These are phyloP conservation scores for Drosophila jambulina DNA, from an alignment of 1,140 invertebrate species.

Conservation along the genomic window DNA sequence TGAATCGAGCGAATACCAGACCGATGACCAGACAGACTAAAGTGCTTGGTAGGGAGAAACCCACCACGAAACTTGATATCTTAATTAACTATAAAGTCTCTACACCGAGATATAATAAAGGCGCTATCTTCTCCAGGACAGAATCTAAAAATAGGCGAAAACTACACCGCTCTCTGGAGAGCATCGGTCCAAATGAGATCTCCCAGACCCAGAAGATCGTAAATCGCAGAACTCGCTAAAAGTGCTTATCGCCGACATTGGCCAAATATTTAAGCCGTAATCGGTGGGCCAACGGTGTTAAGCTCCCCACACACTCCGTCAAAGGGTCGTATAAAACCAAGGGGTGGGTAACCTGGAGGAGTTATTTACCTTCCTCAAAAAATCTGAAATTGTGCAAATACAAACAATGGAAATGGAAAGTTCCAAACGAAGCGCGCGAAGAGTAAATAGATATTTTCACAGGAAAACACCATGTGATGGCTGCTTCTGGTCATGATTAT, in stretches of 20 bases:
- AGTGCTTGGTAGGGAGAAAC: background rate
- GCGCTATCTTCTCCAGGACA: background rate
- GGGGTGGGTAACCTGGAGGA: constrained; percentile 1
- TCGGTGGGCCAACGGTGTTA: constrained; percentile 34
- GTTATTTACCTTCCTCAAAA: constrained; percentile 21
- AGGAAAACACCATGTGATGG: constrained; percentile 24
- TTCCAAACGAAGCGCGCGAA: constrained; percentile 24
- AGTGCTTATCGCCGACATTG: constrained; percentile 33
- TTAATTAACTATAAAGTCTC: constrained; percentile 3
- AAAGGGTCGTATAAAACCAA: constrained; percentile 18
- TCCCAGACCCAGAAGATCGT: background rate
- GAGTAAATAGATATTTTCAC: constrained; percentile 25
- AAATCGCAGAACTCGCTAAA: constrained; percentile 10
- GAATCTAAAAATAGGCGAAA: constrained; percentile 10
- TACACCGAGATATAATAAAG: background rate
- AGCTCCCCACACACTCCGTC: constrained; percentile 19
- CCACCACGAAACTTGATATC: constrained; percentile 16
- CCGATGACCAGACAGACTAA: background rate
- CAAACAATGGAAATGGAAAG: constrained; percentile 51
- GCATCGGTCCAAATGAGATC: background rate
- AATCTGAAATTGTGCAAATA: constrained; percentile 13
- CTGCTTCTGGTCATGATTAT: constrained; percentile 7
- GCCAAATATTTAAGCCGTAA: constrained; percentile 43
- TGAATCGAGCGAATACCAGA: constrained; percentile 8
- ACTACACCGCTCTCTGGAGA: background rate